These are phyloP conservation scores for Polydrusus cervinus DNA, from an alignment of 2,888 invertebrate species.

Conservation along the genomic window DNA sequence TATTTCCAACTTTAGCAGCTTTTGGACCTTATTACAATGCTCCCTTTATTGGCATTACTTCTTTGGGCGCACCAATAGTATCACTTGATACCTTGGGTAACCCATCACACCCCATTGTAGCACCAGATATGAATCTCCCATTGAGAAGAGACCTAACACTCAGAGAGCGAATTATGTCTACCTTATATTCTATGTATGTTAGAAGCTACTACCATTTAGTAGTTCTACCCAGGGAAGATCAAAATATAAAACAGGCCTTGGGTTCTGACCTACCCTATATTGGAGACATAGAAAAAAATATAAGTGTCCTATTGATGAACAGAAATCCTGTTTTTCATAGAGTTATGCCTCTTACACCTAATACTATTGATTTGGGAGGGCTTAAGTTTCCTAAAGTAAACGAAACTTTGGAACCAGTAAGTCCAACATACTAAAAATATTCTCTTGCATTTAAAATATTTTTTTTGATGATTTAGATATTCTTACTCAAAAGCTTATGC, in stretches of 20 bases:
- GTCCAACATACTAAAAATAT: neutral
- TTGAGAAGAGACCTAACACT: slow-evolving; percentile 54
- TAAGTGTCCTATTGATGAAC: slow-evolving; percentile 57
- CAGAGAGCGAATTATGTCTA: slow-evolving; percentile 49
- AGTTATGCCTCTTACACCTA: slow-evolving; percentile 44
- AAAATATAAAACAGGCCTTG: slow-evolving; percentile 52
- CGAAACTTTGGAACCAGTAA: slow-evolving; percentile 43
- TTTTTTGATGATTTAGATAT: neutral
- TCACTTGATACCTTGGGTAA: slow-evolving; percentile 55
- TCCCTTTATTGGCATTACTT: slow-evolving; percentile 63
- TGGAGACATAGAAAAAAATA: slow-evolving; percentile 55
- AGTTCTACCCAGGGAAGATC: slow-evolving; percentile 55
- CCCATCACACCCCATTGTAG: slow-evolving; percentile 57
- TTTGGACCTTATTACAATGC: slow-evolving; percentile 63
- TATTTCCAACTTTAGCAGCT: slow-evolving; percentile 60
- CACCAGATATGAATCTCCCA: slow-evolving; percentile 58
- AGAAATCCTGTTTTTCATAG: slow-evolving; percentile 57
- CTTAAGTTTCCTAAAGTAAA: slow-evolving; percentile 36
- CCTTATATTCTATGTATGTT: slow-evolving; percentile 48
- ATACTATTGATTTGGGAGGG: slow-evolving; percentile 48
- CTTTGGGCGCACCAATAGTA: slow-evolving; percentile 57
- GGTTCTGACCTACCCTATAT: slow-evolving; percentile 56
- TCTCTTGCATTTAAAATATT: neutral
- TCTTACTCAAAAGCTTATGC: no score
- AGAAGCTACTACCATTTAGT: slow-evolving; percentile 44